Percentiles rank a stretch among this genome's conserved stretches.
These are phyloP conservation scores for Spea bombifrons DNA, from an alignment of 2,113 vertebrate genomes.

Conservation along the genomic window DNA sequence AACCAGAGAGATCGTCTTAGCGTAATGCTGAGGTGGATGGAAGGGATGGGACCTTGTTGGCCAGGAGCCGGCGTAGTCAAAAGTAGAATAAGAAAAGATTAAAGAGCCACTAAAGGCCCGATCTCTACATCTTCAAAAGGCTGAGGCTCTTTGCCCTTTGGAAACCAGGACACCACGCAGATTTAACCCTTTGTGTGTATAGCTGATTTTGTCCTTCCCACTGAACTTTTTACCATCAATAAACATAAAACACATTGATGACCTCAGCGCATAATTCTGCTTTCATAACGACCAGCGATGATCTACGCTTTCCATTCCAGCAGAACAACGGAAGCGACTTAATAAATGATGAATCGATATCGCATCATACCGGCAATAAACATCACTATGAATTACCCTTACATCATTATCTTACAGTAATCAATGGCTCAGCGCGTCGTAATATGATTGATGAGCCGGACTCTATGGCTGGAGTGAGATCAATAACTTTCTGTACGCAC, in stretches of 20 bases:
- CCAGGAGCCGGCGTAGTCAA: no score
- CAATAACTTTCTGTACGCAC: background rate
- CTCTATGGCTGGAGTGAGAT: background rate
- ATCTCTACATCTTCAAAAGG: no score
- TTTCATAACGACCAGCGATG: background rate
- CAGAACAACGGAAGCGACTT: background rate
- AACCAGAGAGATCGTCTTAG: no score
- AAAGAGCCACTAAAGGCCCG: no score
- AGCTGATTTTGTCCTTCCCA: no score
- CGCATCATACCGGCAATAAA: background rate
- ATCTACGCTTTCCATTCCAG: background rate
- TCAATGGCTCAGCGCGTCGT: background rate
- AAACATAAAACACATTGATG: no score
- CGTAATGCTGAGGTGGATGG: no score
- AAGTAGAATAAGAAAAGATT: no score
- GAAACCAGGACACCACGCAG: no score
- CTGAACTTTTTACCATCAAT: no score
- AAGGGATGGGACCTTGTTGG: background rate
- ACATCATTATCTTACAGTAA: conserved; percentile 1
- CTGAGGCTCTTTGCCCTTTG: no score
- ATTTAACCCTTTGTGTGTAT: no score
- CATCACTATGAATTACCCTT: background rate
- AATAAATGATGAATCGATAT: background rate
- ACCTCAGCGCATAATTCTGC: background rate
- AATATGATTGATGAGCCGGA: background rate